Evolutionary conservation across 2,113 vertebrate species (phyloP), one percentile per base, ranked within the genome.

Genomic region (Garra rufa): DNA sequence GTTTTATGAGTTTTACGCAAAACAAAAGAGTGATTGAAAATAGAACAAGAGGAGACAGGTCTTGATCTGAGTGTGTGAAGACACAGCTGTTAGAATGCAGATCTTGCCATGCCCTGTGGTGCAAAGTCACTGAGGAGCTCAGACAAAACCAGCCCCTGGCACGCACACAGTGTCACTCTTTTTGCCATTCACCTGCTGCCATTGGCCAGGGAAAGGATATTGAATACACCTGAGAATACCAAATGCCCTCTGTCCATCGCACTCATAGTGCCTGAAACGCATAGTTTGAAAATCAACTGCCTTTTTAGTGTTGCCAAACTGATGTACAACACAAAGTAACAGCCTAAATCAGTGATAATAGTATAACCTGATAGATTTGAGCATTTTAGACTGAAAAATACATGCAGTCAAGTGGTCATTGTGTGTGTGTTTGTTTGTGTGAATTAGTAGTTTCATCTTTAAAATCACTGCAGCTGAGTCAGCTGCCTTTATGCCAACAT

Each of bases 391-490:
- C 2, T 7, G 19, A 52, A 76, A 30, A 21, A 30, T 52, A 30
- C 48, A 50, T 50, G 73, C 15, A 52, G 3, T 30, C 28, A 76
- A 14, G 15, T 55, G 5, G 19, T 76, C 5, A 14, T n/a, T 76
- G 34, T 69, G 19, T 19, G 28, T 73, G 34, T 50, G 73, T 75
- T 5, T 14, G n/a, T 11, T 9, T 79, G 52, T 78, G 59, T 28
- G 41, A 67, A 46, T 67, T 65, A 67, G 43, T 50, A 67, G 78
- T 30, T 46, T 67, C 19, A 48, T 30, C 24, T 50, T 50, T 67
- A 67, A 67, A 81, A 67, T 34, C 4, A 81, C 61, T 81, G 44
- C 38, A 61, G 34, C 14, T 44, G 55, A 79, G 55, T 81, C 78
- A 67, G 44, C 59, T 67, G 61, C 61, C 15, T 81, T 65, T 34